These are phyloP conservation scores for Hassar affinis DNA, from an alignment of 2,113 vertebrate genomes.

Conservation along the genomic window DNA sequence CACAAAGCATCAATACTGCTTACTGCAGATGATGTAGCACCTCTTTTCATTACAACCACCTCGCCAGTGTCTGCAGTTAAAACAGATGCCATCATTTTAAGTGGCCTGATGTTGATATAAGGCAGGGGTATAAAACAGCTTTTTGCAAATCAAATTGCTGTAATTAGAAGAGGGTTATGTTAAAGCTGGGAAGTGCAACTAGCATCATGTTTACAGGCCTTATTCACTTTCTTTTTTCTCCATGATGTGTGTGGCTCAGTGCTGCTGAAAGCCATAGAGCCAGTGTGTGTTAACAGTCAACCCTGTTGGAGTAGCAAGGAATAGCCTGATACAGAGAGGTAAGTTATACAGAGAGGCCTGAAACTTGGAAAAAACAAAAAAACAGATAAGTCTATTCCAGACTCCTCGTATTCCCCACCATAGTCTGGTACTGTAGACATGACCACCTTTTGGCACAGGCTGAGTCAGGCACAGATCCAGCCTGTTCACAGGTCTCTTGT, in stretches of 20 bases:
- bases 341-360: too few relatives aligned
- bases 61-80: slow-evolving; percentile 7
- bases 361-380: background rate
- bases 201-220: background rate
- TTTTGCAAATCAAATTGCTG: slow-evolving; percentile 22
- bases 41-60: background rate
- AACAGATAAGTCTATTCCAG: background rate
- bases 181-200: background rate
- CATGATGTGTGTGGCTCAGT: slow-evolving; percentile 1
- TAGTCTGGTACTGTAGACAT: background rate
- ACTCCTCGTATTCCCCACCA: background rate
- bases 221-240: background rate
- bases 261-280: slow-evolving; percentile 5
- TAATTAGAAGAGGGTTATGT: background rate
- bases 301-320: background rate
- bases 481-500: background rate
- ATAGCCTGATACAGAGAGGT: slow-evolving; percentile 32
- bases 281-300: slow-evolving; percentile 24
- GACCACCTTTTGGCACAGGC: slow-evolving; percentile 1
- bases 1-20: slow-evolving; percentile 33
- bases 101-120: slow-evolving; percentile 4
- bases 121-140: slow-evolving; percentile 10
- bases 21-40: background rate
- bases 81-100: slow-evolving; percentile 11
- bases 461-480: background rate